Base-by-base conservation (phyloP, 2,113 vertebrate species). In the Otis tarda region DNA sequence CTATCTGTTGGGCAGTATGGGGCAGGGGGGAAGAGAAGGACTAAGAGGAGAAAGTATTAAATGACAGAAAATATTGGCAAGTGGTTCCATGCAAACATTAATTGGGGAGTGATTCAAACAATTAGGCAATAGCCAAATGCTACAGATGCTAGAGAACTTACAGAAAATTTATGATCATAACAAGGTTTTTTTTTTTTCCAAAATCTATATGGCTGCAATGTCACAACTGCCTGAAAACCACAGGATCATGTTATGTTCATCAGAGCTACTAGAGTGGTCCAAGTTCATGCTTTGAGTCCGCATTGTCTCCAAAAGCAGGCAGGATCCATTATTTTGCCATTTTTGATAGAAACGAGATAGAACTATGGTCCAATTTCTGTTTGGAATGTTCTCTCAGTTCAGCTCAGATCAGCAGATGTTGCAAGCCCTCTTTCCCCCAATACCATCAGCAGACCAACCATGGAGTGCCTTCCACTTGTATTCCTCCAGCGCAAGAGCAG, bases 281-380 rank as follows among this genome's bases (percentile, higher is more conserved):
- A 16, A 5, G 43, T 6, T 33, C 3, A 0, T 15, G 28, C 19
- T 47, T 63, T 14, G 47, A 27, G 39, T 7, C 25, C 28, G 14
- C 0, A 0, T 20, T 33, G 17, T 33, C 16, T 19, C 31, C 24
- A 53, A 8, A 14, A 12, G 7, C 15, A 56, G 5, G 13, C 3
- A 2, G 7, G 47, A 41, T 10, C 17, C 8, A 4, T 24, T 2
- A 0, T 21, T 47, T 70, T 53, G 22, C 27, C 21, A 47, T 16
- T 64, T 80, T 43, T 39, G 9, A 21, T 8, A 43, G 49, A 57
- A 76, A 28, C 2, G 50, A 43, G 23, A 2, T 2, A 13, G 28
- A 56, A 19, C 19, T 37, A 4, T 2, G 5, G 4, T 33, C n/a
- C 28, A 2, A 67, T 50, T 41, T 12, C 4, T 9, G 0, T 27